These are phyloP conservation scores for Geopemphigus sp. DNA, from an alignment of 1,140 invertebrate species.

Conservation along the genomic window DNA sequence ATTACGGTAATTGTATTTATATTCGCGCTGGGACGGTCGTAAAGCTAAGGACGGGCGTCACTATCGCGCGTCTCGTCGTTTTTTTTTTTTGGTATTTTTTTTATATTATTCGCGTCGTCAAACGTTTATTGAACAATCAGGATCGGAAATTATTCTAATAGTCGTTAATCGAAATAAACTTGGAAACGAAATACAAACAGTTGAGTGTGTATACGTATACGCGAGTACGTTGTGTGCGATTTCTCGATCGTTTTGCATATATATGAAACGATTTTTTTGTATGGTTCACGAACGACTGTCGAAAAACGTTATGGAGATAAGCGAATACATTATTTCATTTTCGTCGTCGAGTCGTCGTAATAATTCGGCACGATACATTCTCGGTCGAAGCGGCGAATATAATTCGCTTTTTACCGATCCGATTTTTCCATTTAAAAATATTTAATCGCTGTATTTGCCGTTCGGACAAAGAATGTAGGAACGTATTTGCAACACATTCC, in stretches of 20 bases:
- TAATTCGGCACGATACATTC: background rate
- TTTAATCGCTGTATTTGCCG: too few species aligned
- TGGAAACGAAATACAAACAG: background rate
- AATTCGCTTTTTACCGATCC: too few species aligned
- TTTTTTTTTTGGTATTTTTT: background rate
- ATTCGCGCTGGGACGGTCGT: conserved; percentile 1
- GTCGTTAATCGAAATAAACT: background rate
- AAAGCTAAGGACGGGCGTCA: background rate
- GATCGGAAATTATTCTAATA: background rate
- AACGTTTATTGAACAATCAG: conserved; percentile 20
- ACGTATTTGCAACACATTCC: too few species aligned
- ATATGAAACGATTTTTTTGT: too few species aligned
- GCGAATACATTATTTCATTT: background rate
- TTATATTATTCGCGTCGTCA: background rate
- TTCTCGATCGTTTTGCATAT: background rate
- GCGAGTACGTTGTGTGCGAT: background rate
- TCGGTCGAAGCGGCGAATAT: too few species aligned
- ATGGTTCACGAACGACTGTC: background rate
- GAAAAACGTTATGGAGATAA: too few species aligned
- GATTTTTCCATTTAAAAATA: too few species aligned
- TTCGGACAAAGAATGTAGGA: too few species aligned
- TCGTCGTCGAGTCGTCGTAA: background rate
- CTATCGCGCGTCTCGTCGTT: too few species aligned
- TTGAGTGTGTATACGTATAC: background rate
- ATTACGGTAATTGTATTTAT: too few species aligned